Conservation (phyloP, 2,888 invertebrate species). For the Ryuthela nishihirai region DNA sequence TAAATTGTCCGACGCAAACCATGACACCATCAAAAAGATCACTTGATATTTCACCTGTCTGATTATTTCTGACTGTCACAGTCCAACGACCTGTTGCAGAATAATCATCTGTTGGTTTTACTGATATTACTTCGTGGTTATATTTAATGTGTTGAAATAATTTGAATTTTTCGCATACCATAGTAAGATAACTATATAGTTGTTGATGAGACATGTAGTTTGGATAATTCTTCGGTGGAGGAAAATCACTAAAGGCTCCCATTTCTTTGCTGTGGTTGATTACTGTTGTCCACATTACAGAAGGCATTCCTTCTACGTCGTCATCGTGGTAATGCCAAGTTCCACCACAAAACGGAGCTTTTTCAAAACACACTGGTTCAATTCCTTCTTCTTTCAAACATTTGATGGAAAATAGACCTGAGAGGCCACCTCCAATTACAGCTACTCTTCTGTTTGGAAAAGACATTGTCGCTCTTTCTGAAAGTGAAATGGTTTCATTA, state of each 20-base stretch:
- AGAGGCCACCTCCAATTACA: slow-evolving; percentile 51
- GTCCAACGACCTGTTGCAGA: slow-evolving; percentile 22
- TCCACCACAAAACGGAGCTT: slow-evolving; percentile 47
- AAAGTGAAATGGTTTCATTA: too few relatives aligned
- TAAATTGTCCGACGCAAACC: slow-evolving; percentile 55
- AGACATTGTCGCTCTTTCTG: too few relatives aligned
- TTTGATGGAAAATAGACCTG: slow-evolving; percentile 51
- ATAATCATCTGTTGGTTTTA: slow-evolving; percentile 13
- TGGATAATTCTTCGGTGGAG: slow-evolving; percentile 15
- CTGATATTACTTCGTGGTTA: slow-evolving; percentile 16
- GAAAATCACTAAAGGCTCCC: slow-evolving; percentile 33
- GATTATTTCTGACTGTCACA: slow-evolving; percentile 17
- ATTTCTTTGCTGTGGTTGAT: slow-evolving; percentile 52
- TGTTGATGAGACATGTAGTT: slow-evolving; percentile 26
- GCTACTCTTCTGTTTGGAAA: slow-evolving; percentile 23
- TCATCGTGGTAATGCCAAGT: slow-evolving; percentile 46
- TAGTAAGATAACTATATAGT: slow-evolving; percentile 5
- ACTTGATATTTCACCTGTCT: slow-evolving; percentile 29
- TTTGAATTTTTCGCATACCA: slow-evolving; percentile 12
- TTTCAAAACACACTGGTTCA: slow-evolving; percentile 49
- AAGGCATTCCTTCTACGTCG: slow-evolving; percentile 42
- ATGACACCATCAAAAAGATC: slow-evolving; percentile 53
- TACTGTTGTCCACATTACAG: slow-evolving; percentile 49
- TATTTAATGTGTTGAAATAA: slow-evolving; percentile 16
- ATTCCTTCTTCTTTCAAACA: slow-evolving; percentile 48